These are phyloP conservation scores for Drosophila elegans DNA, from an alignment of 1,140 invertebrate genomes.

Conservation along the genomic window DNA sequence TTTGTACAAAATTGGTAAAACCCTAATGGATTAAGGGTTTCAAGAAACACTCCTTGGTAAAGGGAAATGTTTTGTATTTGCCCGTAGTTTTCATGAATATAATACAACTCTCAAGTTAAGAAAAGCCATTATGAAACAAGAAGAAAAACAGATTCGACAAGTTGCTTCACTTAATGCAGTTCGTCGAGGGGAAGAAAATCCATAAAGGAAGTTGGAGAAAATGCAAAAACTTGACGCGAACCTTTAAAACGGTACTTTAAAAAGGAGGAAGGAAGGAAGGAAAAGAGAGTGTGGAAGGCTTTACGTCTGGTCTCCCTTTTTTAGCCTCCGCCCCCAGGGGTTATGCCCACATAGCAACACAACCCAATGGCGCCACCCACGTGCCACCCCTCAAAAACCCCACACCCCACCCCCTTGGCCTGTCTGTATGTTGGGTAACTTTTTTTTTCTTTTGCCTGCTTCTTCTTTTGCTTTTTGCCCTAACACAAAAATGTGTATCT, in stretches of 20 bases:
- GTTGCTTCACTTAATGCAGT: conserved; percentile 55
- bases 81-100: conserved; percentile 14
- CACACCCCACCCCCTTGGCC: conserved; percentile 4
- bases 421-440: conserved; percentile 56
- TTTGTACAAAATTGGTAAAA: neutral
- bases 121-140: conserved; percentile 17
- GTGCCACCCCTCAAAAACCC: neutral
- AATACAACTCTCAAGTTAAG: conserved; percentile 22
- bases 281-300: conserved; percentile 17
- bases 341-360: conserved; percentile 40
- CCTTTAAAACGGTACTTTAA: conserved; percentile 63
- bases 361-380: conserved; percentile 13
- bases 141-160: conserved; percentile 59
- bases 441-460: conserved; percentile 26
- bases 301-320: conserved; percentile 32
- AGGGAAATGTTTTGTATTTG: neutral
- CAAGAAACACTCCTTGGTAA: neutral
- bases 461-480: conserved; percentile 40
- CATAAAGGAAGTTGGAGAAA: neutral
- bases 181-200: neutral
- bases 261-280: conserved; percentile 12
- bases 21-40: neutral
- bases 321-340: conserved; percentile 23
- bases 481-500: conserved; percentile 75
- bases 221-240: conserved; percentile 45